Evolutionary conservation across 92 coral and sea anemone species (phyloP).

Genomic region (Palythoa grandis): DNA sequence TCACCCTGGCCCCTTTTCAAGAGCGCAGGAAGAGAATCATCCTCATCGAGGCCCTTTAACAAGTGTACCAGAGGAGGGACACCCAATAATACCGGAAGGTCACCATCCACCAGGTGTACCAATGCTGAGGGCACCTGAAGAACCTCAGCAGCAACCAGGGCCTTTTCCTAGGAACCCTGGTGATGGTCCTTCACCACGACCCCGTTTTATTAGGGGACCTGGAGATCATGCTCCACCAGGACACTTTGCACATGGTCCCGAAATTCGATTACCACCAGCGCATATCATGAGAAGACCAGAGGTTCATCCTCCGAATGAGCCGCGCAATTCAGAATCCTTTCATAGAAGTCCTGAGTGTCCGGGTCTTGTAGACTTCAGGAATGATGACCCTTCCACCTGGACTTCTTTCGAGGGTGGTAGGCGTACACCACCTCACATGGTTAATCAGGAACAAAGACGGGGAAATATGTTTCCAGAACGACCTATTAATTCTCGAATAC

Average conservation of each 20-base stretch:
- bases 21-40: conserved; percentile 26
- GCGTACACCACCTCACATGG: conserved; percentile 49
- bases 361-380: conserved; percentile 57
- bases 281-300: conserved; percentile 33
- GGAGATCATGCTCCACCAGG: conserved; percentile 22
- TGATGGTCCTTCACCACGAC: conserved; percentile 4
- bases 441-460: conserved; percentile 45
- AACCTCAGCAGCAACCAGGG: background rate
- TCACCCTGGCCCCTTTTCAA: conserved; percentile 47
- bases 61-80: conserved; percentile 13
- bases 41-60: conserved; percentile 1
- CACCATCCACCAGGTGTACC: conserved; percentile 3
- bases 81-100: conserved; percentile 9
- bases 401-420: conserved; percentile 71
- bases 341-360: conserved; percentile 43
- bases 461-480: conserved; percentile 31
- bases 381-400: conserved; percentile 71
- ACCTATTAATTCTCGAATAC: conserved; percentile 36
- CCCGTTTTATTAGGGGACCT: conserved; percentile 6
- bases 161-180: conserved; percentile 32
- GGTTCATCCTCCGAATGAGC: conserved; percentile 9
- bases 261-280: conserved; percentile 5
- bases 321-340: conserved; percentile 23
- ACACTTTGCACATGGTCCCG: conserved; percentile 22
- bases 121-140: conserved; percentile 18